Base-by-base conservation (phyloP, 2,888 invertebrate species). In the Microdon myrmicae region DNA sequence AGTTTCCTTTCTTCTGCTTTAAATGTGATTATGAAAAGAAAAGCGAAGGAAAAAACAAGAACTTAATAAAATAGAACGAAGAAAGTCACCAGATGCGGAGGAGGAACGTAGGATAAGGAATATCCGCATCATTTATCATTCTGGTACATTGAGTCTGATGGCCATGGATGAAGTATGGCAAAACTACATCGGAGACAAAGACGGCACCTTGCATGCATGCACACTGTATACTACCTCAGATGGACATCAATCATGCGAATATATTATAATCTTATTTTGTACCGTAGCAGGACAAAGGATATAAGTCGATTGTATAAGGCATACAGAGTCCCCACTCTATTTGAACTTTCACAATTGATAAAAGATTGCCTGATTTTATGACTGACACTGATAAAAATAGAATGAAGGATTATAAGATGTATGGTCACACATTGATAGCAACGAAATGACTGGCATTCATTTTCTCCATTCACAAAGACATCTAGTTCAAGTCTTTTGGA, bases 81-180 rank as follows among this genome's bases (percentile, higher is more conserved):
- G 23, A 19, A n/a, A n/a, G n/a, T n/a, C n/a, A n/a, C n/a, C n/a
- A n/a, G n/a, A n/a, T n/a, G n/a, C n/a, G n/a, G n/a, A n/a, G n/a
- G n/a, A n/a, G n/a, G n/a, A n/a, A n/a, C n/a, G n/a, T n/a, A n/a
- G n/a, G n/a, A n/a, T n/a, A n/a, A n/a, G 12, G 29, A 44, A 55
- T 29, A 56, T 56, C 47, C 51, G 38, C 31, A 64, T 53, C 45
- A 64, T 64, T 64, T 58, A 56, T 64, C 64, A 64, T 47, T 19
- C 14, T 13, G 17, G 17, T n/a, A n/a, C n/a, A 34, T 16, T 19
- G 28, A 43, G 31, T n/a, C 28, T 34, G 38, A n/a, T 10, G 38
- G 41, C 43, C n/a, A 45, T 22, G 34, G 44, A 19, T 54, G 26
- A 16, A 48, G 38, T 29, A 32, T 51, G 41, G 45, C 44, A 49